phyloP scores from a whole-genome alignment of 2,113 vertebrate species.

The Ursus arctos region DNA sequence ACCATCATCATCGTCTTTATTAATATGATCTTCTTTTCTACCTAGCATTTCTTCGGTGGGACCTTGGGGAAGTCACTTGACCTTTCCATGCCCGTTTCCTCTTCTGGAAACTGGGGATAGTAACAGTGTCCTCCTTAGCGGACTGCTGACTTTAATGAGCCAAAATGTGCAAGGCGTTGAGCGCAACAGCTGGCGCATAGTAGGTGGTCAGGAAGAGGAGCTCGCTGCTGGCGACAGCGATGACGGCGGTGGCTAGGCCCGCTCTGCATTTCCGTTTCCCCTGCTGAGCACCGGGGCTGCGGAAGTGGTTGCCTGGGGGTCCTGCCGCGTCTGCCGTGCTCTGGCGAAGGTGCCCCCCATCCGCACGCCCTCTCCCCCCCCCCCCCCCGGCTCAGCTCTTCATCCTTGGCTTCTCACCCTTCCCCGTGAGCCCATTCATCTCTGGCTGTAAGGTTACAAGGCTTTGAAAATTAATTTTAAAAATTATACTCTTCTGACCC shows the following conservation, averaged over 20 bases:
- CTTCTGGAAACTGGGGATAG: background rate
- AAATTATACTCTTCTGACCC: conserved; percentile 81
- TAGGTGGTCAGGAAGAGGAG: background rate
- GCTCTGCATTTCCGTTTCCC: background rate
- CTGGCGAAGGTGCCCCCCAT: background rate
- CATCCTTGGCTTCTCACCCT: background rate
- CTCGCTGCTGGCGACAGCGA: background rate
- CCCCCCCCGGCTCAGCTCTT: background rate
- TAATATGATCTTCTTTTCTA: background rate
- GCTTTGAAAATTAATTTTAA: conserved; percentile 81
- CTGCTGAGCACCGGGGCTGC: background rate
- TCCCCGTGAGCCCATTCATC: conserved; percentile 80
- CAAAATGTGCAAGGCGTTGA: background rate
- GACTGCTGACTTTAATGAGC: background rate
- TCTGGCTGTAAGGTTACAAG: conserved; percentile 77
- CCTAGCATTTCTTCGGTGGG: background rate
- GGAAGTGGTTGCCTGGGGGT: background rate
- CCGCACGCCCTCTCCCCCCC: fast-evolving
- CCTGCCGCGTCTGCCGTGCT: background rate
- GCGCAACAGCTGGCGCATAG: background rate
- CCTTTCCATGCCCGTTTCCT: background rate
- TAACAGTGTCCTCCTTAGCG: background rate
- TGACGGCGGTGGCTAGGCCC: fast-evolving
- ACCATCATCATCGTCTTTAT: background rate
- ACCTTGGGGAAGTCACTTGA: background rate